These are phyloP conservation scores for Sicus ferrugineus DNA, from an alignment of 2,888 invertebrate genomes.

Conservation along the genomic window DNA sequence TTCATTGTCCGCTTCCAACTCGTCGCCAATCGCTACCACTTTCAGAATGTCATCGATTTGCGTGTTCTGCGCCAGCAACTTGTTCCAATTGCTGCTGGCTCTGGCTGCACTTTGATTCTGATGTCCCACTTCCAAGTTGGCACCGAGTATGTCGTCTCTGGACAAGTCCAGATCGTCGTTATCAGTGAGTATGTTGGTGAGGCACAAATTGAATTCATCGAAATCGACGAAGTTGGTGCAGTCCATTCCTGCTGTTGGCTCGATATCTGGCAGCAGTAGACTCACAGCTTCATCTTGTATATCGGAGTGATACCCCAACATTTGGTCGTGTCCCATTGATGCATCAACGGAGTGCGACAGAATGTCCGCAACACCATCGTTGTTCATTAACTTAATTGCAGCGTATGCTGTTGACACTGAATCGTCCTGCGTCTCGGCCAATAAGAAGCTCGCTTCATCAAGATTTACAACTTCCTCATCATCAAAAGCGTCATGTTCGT, in stretches of 20 bases:
- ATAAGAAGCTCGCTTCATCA: conserved; percentile 45
- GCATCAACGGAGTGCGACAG: background rate
- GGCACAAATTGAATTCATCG: conserved; percentile 58
- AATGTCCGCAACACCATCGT: conserved; percentile 35
- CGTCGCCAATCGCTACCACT: conserved; percentile 51
- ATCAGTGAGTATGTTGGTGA: conserved; percentile 56
- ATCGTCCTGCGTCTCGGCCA: conserved; percentile 56
- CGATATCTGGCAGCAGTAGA: conserved; percentile 52
- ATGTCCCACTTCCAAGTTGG: conserved; percentile 27
- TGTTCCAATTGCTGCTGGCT: conserved; percentile 15
- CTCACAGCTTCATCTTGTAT: conserved; percentile 48
- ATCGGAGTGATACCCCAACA: conserved; percentile 46
- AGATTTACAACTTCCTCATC: conserved; percentile 46
- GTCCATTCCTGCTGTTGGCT: conserved; percentile 48
- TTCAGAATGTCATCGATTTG: conserved; percentile 49
- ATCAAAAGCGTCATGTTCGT: conserved; percentile 45
- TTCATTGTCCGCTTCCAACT: conserved; percentile 43
- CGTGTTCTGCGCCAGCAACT: conserved; percentile 28
- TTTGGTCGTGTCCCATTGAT: conserved; percentile 42
- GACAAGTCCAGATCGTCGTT: conserved; percentile 46
- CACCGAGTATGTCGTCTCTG: conserved; percentile 37
- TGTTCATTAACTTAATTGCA: conserved; percentile 32
- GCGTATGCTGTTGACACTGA: conserved; percentile 32
- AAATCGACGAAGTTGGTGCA: conserved; percentile 57
- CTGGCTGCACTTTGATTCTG: conserved; percentile 30